Conservation (phyloP, 2,797 vertebrate genomes). For the Tachyglossus aculeatus region DNA sequence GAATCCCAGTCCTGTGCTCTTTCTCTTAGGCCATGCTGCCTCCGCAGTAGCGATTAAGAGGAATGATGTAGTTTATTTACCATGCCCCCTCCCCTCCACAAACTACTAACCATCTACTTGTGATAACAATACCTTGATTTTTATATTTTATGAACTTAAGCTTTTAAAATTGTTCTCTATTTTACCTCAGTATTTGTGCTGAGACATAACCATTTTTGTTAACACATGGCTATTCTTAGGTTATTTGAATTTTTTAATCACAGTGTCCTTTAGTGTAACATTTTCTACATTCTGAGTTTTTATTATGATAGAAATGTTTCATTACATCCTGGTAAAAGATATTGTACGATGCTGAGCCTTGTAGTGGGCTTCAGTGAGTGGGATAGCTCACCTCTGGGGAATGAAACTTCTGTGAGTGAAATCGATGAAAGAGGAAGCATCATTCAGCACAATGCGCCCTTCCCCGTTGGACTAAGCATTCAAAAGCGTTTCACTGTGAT, state of each 20-base stretch:
- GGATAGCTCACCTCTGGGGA: neutral
- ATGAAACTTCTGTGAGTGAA: neutral
- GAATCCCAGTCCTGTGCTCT: too few species aligned
- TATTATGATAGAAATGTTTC: neutral
- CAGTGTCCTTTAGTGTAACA: neutral
- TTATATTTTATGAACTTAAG: neutral
- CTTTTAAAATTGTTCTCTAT: neutral
- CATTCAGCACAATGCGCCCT: neutral
- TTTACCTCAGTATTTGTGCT: neutral
- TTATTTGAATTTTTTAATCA: neutral
- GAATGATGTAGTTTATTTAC: neutral
- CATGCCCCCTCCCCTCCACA: neutral
- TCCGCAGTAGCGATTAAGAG: neutral
- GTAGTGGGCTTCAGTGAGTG: neutral
- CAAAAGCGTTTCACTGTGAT: neutral
- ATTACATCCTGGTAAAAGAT: neutral
- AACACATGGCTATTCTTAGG: neutral
- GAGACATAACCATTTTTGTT: neutral
- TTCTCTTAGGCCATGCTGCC: too few species aligned
- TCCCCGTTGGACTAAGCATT: neutral
- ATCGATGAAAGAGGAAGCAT: neutral
- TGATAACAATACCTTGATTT: neutral
- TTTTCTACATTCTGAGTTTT: neutral
- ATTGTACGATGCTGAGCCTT: too few species aligned
- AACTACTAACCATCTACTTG: neutral